Base-by-base conservation (phyloP, 2,888 invertebrate genomes). In the Tipula lateralis region DNA sequence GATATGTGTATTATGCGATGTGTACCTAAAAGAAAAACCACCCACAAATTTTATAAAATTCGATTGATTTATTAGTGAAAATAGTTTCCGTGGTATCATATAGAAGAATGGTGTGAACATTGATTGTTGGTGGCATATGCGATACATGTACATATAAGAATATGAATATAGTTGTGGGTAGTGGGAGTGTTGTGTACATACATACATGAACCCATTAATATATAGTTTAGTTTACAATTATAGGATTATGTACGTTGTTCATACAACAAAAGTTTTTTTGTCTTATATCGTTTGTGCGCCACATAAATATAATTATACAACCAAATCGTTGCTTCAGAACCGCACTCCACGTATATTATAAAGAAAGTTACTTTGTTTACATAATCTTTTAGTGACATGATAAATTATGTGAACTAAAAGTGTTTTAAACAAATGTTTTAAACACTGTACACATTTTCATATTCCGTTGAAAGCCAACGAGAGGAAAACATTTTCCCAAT, bases 401-500 rank as follows among this genome's bases (percentile, higher is more conserved):
- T 66, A 66, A 66, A 66, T 66, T 66, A 66, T 66, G 66, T 24
- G 66, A 66, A 66, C 66, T 66, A 66, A 66, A 66, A 19, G 24
- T 24, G 66, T 19, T 66, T 66, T 66, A 24, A 66, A 24, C 66
- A 66, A 66, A 66, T 66, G 66, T 66, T 66, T 24, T 66, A 66
- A 66, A 66, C 66, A 66, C 24, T 24, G 66, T 66, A 66, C 66
- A 66, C 66, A 66, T 66, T 66, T 66, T 66, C n/a, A 66, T 24
- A 66, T 44, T 66, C 9, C 19, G 19, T 66, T 24, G 24, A 19
- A 66, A 66, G 66, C 66, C 24, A 66, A 66, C 9, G 24, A 66
- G 66, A 66, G 66, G 66, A 66, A 66, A 66, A 24, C 66, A 66
- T 66, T 66, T 66, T 66, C 66, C n/a, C 66, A 66, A 66, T 66